Base-by-base conservation (phyloP, 2,888 invertebrate genomes). In the Pseudanteris insignis region DNA sequence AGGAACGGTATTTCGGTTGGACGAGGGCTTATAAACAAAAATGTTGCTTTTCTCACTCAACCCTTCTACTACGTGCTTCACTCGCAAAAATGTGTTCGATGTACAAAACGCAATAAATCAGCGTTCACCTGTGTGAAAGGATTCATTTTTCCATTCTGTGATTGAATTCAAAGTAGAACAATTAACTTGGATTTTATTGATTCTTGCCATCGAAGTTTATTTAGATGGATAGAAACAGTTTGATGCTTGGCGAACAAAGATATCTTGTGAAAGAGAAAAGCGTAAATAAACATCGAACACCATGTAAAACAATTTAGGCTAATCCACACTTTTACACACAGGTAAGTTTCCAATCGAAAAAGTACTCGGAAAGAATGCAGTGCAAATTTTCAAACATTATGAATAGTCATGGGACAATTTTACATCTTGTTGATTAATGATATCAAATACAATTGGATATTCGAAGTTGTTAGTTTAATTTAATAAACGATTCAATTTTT, bases 261-360 rank as follows among this genome's bases (percentile, higher is more conserved):
- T 43, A 36, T 34, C n/a, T 58, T 55, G 59, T 43, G 53, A 64
- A 30, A 54, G 48, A 64, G 38, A 60, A 50, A 68, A 65, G 67
- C 63, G 60, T 63, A 70, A 72, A 71, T 63, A 66, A 71, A 73
- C 72, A 70, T 70, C 65, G 65, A 72, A 69, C 70, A 67, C 64
- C 57, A 65, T 62, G 68, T 50, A 55, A 65, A 30, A 58, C 54
- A 59, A 21, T 65, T 48, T 53, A 66, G 41, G 64, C 64, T 63
- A 63, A 67, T 67, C 63, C 67, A 69, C 66, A 65, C 69, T 66
- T 66, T 70, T 63, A 67, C 65, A 68, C 68, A 68, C 65, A 66
- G 64, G 64, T 60, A 63, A 48, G 57, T 60, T 50, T 60, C 37
- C 40, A 59, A 53, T 62, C 59, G 64, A 55, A 62, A 63, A 48